Evolutionary conservation across 2,888 invertebrate species (phyloP).

Genomic region (Phasia obesa): DNA sequence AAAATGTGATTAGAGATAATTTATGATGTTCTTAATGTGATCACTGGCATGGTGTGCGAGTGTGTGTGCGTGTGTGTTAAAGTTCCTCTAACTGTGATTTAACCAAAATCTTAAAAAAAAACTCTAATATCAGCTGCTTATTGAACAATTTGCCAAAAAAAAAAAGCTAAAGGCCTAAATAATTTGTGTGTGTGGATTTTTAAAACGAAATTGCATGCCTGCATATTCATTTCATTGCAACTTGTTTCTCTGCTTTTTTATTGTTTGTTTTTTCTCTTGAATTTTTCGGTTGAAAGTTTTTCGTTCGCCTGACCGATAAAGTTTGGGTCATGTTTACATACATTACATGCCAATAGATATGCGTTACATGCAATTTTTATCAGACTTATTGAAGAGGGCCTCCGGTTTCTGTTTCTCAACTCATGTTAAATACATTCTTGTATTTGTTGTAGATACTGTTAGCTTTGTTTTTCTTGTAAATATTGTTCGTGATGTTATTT

Average conservation of each 20-base stretch:
- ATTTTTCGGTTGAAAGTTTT: conserved; percentile 30
- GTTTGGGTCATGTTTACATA: conserved; percentile 68
- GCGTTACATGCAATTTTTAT: conserved; percentile 68
- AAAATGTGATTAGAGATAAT: conserved; percentile 82
- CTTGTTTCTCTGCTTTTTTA: conserved; percentile 15
- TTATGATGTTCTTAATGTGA: conserved; percentile 79
- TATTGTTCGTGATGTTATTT: conserved; percentile 53
- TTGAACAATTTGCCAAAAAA: conserved; percentile 22
- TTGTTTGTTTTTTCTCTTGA: neutral
- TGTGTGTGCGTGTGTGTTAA: conserved; percentile 3
- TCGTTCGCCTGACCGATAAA: conserved; percentile 61
- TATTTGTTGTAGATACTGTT: conserved; percentile 44
- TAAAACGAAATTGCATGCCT: neutral
- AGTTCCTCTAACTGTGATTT: conserved; percentile 16
- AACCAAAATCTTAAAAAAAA: conserved; percentile 18
- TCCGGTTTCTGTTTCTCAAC: conserved; percentile 8
- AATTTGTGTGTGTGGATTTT: neutral
- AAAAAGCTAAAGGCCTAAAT: conserved; percentile 26
- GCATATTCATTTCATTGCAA: conserved; percentile 11
- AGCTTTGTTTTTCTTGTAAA: conserved; percentile 36
- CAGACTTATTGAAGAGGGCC: conserved; percentile 57
- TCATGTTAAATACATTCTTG: conserved; percentile 49
- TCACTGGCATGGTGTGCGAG: conserved; percentile 13
- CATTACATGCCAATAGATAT: conserved; percentile 68
- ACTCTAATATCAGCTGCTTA: conserved; percentile 34